These are phyloP conservation scores for Ardeotis arabs DNA, from an alignment of 2,113 vertebrate genomes.

Conservation along the genomic window DNA sequence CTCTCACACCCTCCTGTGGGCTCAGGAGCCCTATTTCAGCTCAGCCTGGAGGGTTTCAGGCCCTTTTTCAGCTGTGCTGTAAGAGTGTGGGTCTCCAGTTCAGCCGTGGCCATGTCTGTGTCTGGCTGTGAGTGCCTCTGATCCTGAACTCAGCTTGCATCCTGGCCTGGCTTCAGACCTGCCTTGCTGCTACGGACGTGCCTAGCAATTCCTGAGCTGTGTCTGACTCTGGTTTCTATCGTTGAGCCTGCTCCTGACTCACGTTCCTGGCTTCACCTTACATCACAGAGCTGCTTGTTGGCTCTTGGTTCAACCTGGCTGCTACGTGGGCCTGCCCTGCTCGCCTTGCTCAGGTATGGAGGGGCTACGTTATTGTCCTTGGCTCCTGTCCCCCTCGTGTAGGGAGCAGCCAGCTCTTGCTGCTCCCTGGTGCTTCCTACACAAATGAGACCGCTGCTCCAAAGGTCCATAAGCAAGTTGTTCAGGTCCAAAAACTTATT, in stretches of 20 bases:
- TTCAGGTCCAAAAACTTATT: background rate
- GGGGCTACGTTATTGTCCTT: rapidly evolving
- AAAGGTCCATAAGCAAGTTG: background rate
- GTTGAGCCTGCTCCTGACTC: background rate
- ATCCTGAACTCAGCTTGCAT: background rate
- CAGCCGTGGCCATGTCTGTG: rapidly evolving
- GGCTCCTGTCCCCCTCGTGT: background rate
- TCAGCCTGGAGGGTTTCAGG: background rate
- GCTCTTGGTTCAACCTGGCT: background rate
- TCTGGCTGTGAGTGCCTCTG: background rate
- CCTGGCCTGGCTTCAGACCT: background rate
- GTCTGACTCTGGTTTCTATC: background rate
- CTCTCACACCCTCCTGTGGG: background rate
- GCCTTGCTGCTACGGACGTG: rapidly evolving
- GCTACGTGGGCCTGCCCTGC: background rate
- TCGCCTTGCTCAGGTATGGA: background rate
- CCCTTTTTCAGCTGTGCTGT: background rate
- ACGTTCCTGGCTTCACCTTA: background rate
- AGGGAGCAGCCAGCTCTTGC: background rate
- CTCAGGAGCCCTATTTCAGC: background rate
- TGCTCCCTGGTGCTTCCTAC: rapidly evolving
- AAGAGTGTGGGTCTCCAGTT: rapidly evolving
- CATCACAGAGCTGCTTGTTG: rapidly evolving
- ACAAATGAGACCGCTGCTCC: rapidly evolving
- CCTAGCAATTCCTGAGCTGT: background rate